Evolutionary conservation across 2,797 vertebrate genomes (phyloP), one percentile per base, ranked within the genome.

Genomic region (Lophius americanus): DNA sequence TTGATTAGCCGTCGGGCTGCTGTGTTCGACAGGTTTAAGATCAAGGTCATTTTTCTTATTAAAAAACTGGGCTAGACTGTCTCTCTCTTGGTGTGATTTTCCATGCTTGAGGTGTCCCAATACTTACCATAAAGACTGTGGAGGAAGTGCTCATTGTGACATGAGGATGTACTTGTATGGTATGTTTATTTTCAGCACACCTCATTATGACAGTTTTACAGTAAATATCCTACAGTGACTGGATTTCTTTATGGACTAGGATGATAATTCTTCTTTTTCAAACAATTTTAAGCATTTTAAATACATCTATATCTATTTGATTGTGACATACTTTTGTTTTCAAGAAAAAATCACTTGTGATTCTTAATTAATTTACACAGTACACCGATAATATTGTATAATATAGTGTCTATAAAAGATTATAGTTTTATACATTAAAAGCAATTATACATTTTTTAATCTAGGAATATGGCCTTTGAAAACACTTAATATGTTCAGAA

Each of bases 31-130:
- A 60, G 48, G 39, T 64, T 70, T 38, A 56, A 64, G 56, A 69
- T 76, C 78, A 81, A 79, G 73, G 63, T 68, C 73, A 52, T 37
- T 13, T 68, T 68, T 68, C 13, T 58, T 39, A 48, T 52, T 50
- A 39, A 33, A 23, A 48, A 74, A 58, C 39, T 7, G 8, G 12
- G 12, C 7, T 8, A 3, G 51, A 51, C 52, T 35, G 3, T n/a
- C 14, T 61, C 35, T 7, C 11, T 73, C 11, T 47, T 2, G 1
- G 8, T 42, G 32, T 32, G 39, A 10, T 7, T 67, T 42, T 46
- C 51, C 42, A 23, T 23, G 23, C 23, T 23, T 23, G 23, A 23
- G 23, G 23, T 23, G 23, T 23, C 23, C 23, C 23, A 23, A 23
- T 23, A 23, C 23, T 23, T 23, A 23, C 23, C 23, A 23, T 23